Evolutionary conservation across 2,113 vertebrate genomes (phyloP), one percentile per base, ranked within the genome.

Genomic region (Tyto alba): DNA sequence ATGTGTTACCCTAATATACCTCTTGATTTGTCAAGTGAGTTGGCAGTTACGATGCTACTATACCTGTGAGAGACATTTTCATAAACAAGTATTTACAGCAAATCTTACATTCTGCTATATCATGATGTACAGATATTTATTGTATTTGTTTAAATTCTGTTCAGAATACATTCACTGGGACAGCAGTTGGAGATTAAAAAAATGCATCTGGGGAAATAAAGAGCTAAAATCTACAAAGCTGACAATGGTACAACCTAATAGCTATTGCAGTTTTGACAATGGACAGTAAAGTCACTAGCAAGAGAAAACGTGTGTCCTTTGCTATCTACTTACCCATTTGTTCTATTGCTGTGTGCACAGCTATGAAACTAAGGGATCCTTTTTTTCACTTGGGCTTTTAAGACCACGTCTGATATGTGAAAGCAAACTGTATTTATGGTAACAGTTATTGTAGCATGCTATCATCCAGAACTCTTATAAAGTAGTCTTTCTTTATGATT

Each of bases 11-110:
- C 13, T 90, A 88, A 87, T 89, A 78, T 43, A 69, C n/a, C 45
- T 85, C 72, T 68, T 91, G 79, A 93, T 95, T 87, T 89, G 66
- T 94, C 89, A 95, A 74, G 74, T 85, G 66, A 25, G 41, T 79
- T 74, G 59, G 60, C 75, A 93, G 73, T 64, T 90, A 90, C 88
- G 76, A 73, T 59, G 30, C 78, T 75, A 47, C 34, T 92, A 18
- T 85, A 76, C 79, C 63, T 91, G 19, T 45, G 76, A 94, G 87
- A 91, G 40, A 75, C 15, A 71, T 92, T 93, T 90, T 88, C 87
- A 84, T 90, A 88, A 94, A 76, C 64, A 89, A 92, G 64, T 91
- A 87, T 60, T 90, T 95, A 84, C 30, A 86, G 55, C 23, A 88
- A 64, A 47, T 60, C 41, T 25, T 62, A 60, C 50, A 38, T 69